phyloP scores from a whole-genome alignment of 2,888 invertebrate genomes.

The Julus scanicus region DNA sequence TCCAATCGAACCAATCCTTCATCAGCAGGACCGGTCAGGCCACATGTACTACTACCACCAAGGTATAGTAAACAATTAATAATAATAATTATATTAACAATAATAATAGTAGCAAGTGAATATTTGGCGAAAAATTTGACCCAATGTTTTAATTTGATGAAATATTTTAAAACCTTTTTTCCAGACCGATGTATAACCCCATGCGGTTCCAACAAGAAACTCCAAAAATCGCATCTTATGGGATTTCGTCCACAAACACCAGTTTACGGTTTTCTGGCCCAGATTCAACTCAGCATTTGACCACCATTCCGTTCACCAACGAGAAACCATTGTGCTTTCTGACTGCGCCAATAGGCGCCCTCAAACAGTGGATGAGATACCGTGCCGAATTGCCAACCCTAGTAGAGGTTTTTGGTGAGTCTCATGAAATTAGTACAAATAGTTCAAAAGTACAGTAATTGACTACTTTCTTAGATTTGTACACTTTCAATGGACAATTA shows the following conservation, averaged over 20 bases:
- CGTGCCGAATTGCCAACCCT: conserved; percentile 48
- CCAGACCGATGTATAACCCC: neutral
- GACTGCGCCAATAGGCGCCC: neutral
- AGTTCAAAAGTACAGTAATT: neutral
- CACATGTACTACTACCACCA: neutral
- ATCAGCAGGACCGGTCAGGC: neutral
- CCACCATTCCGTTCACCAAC: neutral
- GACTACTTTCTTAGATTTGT: too few relatives aligned
- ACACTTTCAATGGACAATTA: too few relatives aligned
- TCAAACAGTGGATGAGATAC: conserved; percentile 43
- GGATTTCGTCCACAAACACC: neutral
- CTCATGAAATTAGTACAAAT: neutral
- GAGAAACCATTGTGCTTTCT: conserved; percentile 8
- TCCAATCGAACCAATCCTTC: neutral
- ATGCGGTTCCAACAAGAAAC: neutral
- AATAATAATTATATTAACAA: too few relatives aligned
- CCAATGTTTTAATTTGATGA: too few relatives aligned
- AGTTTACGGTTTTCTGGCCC: neutral
- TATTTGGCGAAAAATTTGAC: too few relatives aligned
- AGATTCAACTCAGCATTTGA: neutral
- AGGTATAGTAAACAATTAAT: neutral
- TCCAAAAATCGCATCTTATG: neutral
- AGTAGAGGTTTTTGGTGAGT: conserved; percentile 50
- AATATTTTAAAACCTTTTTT: neutral
- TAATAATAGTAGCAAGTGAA: too few relatives aligned